These are phyloP conservation scores for Orientallactaga bullata DNA, from an alignment of 2,113 vertebrate species.

Conservation along the genomic window DNA sequence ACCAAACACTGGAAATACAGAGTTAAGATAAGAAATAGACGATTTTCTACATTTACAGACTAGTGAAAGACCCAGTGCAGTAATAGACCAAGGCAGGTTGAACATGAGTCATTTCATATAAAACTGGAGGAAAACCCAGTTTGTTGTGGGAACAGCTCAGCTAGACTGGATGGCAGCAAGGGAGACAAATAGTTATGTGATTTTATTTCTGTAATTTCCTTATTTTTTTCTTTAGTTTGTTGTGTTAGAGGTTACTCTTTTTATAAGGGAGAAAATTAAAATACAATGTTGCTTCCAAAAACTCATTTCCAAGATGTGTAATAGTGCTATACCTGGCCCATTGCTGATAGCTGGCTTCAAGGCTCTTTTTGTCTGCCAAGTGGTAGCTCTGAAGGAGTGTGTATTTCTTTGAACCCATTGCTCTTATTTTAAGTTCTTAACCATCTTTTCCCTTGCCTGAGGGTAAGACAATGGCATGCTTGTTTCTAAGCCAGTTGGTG, in stretches of 20 bases:
- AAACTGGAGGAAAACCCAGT: not conserved
- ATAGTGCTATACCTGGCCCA: slow-evolving; percentile 37
- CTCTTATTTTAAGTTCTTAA: not conserved
- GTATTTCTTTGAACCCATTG: slow-evolving; percentile 20
- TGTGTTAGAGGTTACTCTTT: not conserved
- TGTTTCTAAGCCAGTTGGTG: not conserved
- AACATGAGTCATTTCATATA: not conserved
- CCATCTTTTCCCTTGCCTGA: not conserved
- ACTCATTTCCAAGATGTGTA: slow-evolving; percentile 23
- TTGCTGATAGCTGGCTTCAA: not conserved
- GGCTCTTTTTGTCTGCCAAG: not conserved
- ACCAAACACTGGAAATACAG: not conserved
- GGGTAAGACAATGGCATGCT: not conserved
- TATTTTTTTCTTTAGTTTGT: slow-evolving; percentile 15
- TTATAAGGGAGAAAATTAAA: slow-evolving; percentile 21
- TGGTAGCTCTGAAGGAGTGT: not conserved
- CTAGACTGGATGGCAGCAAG: not conserved
- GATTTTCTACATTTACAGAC: too few relatives aligned
- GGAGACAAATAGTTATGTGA: not conserved
- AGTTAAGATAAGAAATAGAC: not conserved
- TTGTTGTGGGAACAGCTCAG: not conserved
- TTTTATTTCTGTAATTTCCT: not conserved
- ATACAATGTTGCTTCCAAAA: slow-evolving; percentile 58
- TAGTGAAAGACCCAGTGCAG: not conserved
- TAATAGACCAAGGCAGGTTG: not conserved